Percentiles rank a stretch among this genome's conserved stretches.
These are phyloP conservation scores for Epizoanthus scotinus DNA, from an alignment of 92 coral and sea anemone genomes.

Conservation along the genomic window DNA sequence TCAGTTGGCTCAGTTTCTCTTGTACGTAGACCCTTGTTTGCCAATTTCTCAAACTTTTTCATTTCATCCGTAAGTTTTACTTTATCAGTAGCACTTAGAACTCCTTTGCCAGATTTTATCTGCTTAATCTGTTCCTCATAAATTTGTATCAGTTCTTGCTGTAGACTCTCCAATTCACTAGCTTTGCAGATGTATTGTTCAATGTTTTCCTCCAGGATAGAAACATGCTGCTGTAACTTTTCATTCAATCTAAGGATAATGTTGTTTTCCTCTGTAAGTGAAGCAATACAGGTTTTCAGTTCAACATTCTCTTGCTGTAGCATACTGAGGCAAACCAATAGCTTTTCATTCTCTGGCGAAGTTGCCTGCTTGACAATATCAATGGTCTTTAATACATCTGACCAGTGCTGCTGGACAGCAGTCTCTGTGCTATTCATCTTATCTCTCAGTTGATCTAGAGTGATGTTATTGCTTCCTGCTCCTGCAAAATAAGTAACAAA, in stretches of 20 bases:
- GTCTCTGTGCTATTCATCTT: background rate
- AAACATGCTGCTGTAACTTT: background rate
- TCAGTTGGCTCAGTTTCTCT: background rate
- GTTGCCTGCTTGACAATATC: background rate
- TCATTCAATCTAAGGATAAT: background rate
- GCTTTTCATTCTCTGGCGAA: background rate
- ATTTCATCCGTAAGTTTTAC: background rate
- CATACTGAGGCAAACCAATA: background rate
- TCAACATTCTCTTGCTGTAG: background rate
- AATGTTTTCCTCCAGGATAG: background rate
- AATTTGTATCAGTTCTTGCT: background rate
- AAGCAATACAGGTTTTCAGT: background rate
- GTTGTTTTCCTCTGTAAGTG: background rate
- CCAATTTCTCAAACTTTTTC: background rate
- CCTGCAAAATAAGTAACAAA: background rate
- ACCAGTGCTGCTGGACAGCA: background rate
- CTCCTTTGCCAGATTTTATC: background rate
- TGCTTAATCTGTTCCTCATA: background rate
- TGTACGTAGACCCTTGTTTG: constrained; percentile 5
- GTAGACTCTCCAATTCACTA: background rate
- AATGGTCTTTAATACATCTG: background rate
- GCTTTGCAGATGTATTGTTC: background rate
- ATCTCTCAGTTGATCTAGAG: background rate
- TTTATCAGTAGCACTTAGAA: background rate
- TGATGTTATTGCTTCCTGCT: background rate